These are phyloP conservation scores for Stegana nigrithorax DNA, from an alignment of 2,888 invertebrate species.

Conservation along the genomic window DNA sequence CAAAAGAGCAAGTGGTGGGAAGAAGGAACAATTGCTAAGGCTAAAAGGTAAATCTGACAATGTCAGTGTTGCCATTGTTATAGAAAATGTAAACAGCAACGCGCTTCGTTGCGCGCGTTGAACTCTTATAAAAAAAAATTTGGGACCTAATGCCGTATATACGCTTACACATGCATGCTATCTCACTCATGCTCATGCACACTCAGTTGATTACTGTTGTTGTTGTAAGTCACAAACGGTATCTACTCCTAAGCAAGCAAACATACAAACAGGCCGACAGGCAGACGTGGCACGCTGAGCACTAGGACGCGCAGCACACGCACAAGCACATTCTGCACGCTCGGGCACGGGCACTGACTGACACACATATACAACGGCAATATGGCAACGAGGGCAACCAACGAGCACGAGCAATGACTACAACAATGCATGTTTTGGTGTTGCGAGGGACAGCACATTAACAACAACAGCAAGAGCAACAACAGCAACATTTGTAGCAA, in stretches of 20 bases:
- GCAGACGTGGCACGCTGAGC: slow-evolving; percentile 3
- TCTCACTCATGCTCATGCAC: not conserved
- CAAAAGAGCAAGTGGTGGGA: not conserved
- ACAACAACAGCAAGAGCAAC: slow-evolving; percentile 2
- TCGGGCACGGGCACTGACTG: slow-evolving; percentile 45
- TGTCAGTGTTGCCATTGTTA: slow-evolving; percentile 32
- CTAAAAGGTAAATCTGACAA: not conserved
- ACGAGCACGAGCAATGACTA: not conserved
- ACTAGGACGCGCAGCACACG: slow-evolving; percentile 7
- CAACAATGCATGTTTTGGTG: not conserved
- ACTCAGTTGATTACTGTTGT: not conserved
- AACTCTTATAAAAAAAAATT: slow-evolving; percentile 48
- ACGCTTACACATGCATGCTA: slow-evolving; percentile 5
- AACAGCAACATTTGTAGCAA: slow-evolving; percentile 12
- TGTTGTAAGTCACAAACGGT: slow-evolving; percentile 30
- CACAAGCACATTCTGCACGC: not conserved
- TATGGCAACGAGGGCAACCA: slow-evolving; percentile 28
- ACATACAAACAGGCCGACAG: slow-evolving; percentile 7
- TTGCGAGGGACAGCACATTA: not conserved
- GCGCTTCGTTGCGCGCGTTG: slow-evolving; percentile 43
- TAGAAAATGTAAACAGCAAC: slow-evolving; percentile 43
- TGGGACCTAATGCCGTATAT: slow-evolving; percentile 45
- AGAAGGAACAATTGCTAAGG: not conserved
- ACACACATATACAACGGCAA: slow-evolving; percentile 56
- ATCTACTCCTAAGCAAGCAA: slow-evolving; percentile 41